These are phyloP conservation scores for Erpetoichthys calabaricus DNA, from an alignment of 2,797 vertebrate genomes.

Conservation along the genomic window DNA sequence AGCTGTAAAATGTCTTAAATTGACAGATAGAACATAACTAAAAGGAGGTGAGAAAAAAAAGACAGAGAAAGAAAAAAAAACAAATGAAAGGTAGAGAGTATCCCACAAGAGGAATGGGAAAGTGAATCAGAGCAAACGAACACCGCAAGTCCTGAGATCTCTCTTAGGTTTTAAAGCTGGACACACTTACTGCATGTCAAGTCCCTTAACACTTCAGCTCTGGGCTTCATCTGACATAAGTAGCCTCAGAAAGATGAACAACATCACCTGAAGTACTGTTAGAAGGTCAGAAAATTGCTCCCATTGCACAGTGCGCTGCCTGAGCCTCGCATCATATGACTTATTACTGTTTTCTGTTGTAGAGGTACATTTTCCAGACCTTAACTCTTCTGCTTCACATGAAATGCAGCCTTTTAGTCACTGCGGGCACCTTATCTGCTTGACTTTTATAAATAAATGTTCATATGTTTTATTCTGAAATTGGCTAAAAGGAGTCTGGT, in stretches of 20 bases:
- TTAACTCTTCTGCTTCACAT: slow-evolving; percentile 67
- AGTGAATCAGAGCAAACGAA: slow-evolving; percentile 87
- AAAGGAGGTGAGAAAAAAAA: slow-evolving; percentile 4
- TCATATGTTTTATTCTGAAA: too few species aligned
- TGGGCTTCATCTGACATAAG: slow-evolving; percentile 75
- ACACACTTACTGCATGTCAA: slow-evolving; percentile 64
- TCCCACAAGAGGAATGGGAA: slow-evolving; percentile 82
- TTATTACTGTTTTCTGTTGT: slow-evolving; percentile 51
- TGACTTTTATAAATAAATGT: too few species aligned
- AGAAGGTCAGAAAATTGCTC: slow-evolving; percentile 92
- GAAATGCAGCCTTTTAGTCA: slow-evolving; percentile 24
- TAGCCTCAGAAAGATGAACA: slow-evolving; percentile 83
- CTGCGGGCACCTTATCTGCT: too few species aligned
- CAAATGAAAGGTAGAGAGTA: slow-evolving; percentile 57
- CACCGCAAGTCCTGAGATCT: slow-evolving; percentile 71
- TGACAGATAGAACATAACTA: too few species aligned
- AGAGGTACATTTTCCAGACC: slow-evolving; percentile 81
- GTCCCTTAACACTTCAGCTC: slow-evolving; percentile 69
- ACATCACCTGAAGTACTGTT: slow-evolving; percentile 81
- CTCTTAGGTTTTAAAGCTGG: slow-evolving; percentile 67
- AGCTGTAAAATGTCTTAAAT: too few species aligned
- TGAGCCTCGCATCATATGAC: slow-evolving; percentile 55
- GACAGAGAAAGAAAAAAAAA: slow-evolving; percentile 12
- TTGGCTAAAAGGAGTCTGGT: too few species aligned
- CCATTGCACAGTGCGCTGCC: slow-evolving; percentile 63